Evolutionary conservation across 53 echinoderm and acorn worm species (phyloP), one percentile per base, ranked within the genome.

Genomic region (Echinarachnius parma): DNA sequence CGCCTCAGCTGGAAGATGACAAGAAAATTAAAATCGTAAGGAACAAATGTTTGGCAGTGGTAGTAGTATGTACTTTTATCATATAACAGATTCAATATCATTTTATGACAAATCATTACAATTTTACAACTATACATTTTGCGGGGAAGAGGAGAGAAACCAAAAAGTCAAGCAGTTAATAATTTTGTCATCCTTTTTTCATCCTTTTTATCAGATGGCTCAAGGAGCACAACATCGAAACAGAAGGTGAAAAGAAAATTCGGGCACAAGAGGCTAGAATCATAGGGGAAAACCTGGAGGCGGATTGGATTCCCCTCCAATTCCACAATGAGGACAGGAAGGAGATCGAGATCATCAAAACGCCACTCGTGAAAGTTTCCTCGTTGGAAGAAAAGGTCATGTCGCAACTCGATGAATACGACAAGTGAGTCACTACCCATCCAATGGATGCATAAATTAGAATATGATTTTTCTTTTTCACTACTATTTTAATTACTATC

Each of bases 21-120:
- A 24, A 57, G 58, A n/a, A 57, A 57, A 57, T 29, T 57, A n/a
- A 57, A 57, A 57, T 27, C 58, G 28, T 28, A 57, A 57, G 27
- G n/a, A 57, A 49, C 19, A 15, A 49, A 49, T 49, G 50, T 4
- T 15, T n/a, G n/a, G n/a, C 50, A 9, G 4, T 14, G 19, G 50
- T 49, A 39, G 39, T 9, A 39, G 39, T 39, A 39, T 39, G 39
- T 39, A 39, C n/a, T n/a, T n/a, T n/a, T n/a, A n/a, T n/a, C n/a
- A n/a, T n/a, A n/a, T n/a, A n/a, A n/a, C n/a, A n/a, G n/a, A 39
- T 39, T 39, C 39, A 39, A 39, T 39, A 39, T 39, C 7, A 39
- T 39, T 39, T 39, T 39, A 13, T 39, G 39, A 39, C 39, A 49
- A 49, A 49, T 15, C 19, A 15, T 18, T 49, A 49, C n/a, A n/a